These are phyloP conservation scores for Thymallus thymallus DNA, from an alignment of 2,113 vertebrate genomes.

Conservation along the genomic window DNA sequence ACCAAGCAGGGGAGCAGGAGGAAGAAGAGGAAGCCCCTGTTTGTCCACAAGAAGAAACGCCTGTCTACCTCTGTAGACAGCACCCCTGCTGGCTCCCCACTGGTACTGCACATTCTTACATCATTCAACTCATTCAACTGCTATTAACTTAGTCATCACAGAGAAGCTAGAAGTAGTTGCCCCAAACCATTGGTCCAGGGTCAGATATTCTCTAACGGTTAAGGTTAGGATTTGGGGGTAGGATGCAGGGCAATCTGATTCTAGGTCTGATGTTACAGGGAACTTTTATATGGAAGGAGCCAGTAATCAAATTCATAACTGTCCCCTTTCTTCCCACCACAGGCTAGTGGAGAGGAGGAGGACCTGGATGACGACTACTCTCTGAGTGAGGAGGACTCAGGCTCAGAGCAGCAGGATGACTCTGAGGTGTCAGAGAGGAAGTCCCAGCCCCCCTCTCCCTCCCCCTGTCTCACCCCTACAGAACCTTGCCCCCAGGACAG, in stretches of 20 bases:
- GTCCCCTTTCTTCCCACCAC: slow-evolving; percentile 35
- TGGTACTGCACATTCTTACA: slow-evolving; percentile 68
- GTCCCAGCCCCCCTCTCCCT: slow-evolving; percentile 85
- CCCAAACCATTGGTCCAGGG: neutral
- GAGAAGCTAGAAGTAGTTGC: neutral
- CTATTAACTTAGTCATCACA: too few species aligned
- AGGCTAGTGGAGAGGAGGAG: slow-evolving; percentile 93
- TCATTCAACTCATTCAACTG: too few species aligned
- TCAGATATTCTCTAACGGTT: too few species aligned
- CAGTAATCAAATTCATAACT: neutral
- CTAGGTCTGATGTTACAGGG: too few species aligned
- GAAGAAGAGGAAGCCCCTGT: slow-evolving; percentile 94
- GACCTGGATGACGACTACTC: slow-evolving; percentile 94
- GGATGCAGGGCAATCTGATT: too few species aligned
- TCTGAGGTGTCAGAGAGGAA: slow-evolving; percentile 93
- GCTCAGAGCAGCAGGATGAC: slow-evolving; percentile 88
- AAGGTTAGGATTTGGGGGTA: too few species aligned
- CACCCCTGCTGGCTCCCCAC: slow-evolving; percentile 90
- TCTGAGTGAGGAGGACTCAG: slow-evolving; percentile 84
- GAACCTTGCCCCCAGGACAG: slow-evolving; percentile 75
- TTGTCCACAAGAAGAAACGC: slow-evolving; percentile 96
- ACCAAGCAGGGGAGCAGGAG: slow-evolving; percentile 84
- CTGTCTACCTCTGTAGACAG: slow-evolving; percentile 90
- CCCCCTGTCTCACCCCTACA: slow-evolving; percentile 82
- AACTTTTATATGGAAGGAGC: neutral